Evolutionary conservation across 2,888 invertebrate genomes (phyloP).

Genomic region (Caenorhabditis macrosperma): DNA sequence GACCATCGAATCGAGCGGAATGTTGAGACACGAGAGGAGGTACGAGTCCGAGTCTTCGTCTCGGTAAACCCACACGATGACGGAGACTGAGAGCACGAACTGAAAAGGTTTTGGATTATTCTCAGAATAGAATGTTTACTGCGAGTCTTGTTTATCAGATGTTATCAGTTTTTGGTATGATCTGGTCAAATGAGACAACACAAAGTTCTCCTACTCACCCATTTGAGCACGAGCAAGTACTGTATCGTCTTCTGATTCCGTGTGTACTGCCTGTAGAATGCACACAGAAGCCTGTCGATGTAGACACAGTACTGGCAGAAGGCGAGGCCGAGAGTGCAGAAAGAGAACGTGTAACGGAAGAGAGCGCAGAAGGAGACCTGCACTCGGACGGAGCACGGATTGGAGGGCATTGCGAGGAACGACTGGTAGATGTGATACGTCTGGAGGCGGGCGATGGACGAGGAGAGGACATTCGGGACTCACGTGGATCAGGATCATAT

Average conservation of each 20-base stretch:
- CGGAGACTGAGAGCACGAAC: conserved; percentile 1
- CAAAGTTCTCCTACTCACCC: too few species aligned
- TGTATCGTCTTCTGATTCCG: conserved; percentile 26
- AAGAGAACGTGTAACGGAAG: conserved; percentile 39
- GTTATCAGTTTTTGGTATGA: too few species aligned
- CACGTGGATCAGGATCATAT: conserved; percentile 38
- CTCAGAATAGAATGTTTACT: too few species aligned
- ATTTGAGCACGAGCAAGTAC: conserved; percentile 7
- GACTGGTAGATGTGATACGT: conserved; percentile 32
- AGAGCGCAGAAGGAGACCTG: conserved; percentile 36
- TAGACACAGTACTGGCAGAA: conserved; percentile 47
- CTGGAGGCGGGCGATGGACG: conserved; percentile 6
- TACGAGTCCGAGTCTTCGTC: conserved; percentile 27
- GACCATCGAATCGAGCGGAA: conserved; percentile 28
- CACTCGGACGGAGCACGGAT: conserved; percentile 32
- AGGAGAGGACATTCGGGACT: not conserved
- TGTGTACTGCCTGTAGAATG: conserved; percentile 4
- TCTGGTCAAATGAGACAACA: too few species aligned
- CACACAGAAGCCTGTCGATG: conserved; percentile 34
- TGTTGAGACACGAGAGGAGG: conserved; percentile 49
- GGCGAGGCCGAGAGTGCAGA: conserved; percentile 32
- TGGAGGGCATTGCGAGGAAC: conserved; percentile 1
- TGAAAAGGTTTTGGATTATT: too few species aligned
- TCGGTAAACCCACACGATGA: conserved; percentile 30
- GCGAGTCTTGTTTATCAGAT: too few species aligned